A percentile compares a stretch with the other conserved stretches of the same genome.
Conservation (phyloP, 64 coral and sea anemone genomes). For the Trachythela sp. region DNA sequence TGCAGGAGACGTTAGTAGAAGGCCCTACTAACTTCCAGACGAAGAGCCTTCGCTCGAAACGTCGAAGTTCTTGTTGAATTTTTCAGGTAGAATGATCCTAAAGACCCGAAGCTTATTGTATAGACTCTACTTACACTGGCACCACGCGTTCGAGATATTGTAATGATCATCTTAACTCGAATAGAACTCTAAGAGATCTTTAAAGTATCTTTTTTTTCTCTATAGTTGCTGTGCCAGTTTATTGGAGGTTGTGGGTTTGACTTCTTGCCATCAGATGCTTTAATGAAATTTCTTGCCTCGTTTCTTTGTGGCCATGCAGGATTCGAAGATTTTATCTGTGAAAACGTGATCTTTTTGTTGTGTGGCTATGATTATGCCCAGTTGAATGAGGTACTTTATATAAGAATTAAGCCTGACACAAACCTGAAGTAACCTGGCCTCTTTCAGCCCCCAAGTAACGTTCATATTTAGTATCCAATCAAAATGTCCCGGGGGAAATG, state of each 20-base stretch:
- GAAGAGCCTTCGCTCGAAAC: too few relatives aligned
- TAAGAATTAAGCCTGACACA: background rate
- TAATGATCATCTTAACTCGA: background rate
- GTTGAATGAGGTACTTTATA: background rate
- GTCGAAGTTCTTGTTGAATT: too few relatives aligned
- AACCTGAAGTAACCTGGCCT: too few relatives aligned
- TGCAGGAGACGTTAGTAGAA: too few relatives aligned
- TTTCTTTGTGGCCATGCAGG: background rate
- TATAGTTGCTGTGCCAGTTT: background rate
- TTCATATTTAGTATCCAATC: too few relatives aligned
- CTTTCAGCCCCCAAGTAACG: too few relatives aligned
- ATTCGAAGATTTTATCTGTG: background rate
- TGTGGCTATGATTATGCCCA: constrained; percentile 9
- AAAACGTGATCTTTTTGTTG: background rate
- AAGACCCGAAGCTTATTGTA: too few relatives aligned
- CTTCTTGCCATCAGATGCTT: background rate
- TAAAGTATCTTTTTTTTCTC: background rate
- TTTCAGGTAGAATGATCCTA: too few relatives aligned
- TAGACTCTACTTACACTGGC: too few relatives aligned
- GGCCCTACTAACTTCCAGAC: too few relatives aligned
- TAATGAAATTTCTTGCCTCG: background rate
- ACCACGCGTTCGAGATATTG: background rate
- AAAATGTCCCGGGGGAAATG: too few relatives aligned
- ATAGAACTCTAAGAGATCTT: too few relatives aligned
- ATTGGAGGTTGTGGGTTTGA: constrained; percentile 18